Conservation (phyloP, 2,888 invertebrate genomes). For the Oligia strigilis region DNA sequence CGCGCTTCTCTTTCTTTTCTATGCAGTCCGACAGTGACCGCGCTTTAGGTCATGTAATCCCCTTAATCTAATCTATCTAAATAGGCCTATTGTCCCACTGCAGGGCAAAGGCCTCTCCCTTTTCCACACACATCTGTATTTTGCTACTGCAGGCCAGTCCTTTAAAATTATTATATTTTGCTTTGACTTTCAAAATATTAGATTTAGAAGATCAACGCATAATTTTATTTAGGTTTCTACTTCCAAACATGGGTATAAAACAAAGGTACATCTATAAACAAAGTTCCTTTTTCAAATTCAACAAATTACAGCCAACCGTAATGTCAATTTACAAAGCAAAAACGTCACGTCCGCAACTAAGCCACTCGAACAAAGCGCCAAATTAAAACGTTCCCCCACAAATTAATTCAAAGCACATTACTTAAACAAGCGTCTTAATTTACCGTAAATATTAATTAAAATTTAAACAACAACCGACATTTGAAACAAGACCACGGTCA, state of each 20-base stretch:
- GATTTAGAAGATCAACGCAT: background rate
- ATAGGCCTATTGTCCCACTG: background rate
- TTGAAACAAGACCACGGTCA: slow-evolving; percentile 56
- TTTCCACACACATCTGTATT: background rate
- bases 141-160: background rate
- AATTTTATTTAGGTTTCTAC: background rate
- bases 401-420: slow-evolving; percentile 66
- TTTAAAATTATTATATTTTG: background rate
- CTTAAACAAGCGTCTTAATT: slow-evolving; percentile 63
- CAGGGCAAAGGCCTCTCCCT: background rate
- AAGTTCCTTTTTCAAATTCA: slow-evolving; percentile 27
- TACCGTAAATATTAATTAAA: slow-evolving; percentile 64
- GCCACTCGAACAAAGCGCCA: slow-evolving; percentile 48
- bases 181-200: too few species aligned
- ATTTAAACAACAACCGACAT: slow-evolving; percentile 50
- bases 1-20: too few species aligned
- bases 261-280: slow-evolving; percentile 6
- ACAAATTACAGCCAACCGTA: slow-evolving; percentile 7
- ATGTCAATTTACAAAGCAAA: slow-evolving; percentile 37
- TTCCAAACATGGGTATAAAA: background rate
- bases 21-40: too few species aligned
- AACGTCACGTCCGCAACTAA: slow-evolving; percentile 43
- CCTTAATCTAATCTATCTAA: background rate
- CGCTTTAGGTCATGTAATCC: too few species aligned
- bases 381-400: slow-evolving; percentile 49